phyloP scores from a whole-genome alignment of 2,797 vertebrate genomes.

The Oreochromis mossambicus region DNA sequence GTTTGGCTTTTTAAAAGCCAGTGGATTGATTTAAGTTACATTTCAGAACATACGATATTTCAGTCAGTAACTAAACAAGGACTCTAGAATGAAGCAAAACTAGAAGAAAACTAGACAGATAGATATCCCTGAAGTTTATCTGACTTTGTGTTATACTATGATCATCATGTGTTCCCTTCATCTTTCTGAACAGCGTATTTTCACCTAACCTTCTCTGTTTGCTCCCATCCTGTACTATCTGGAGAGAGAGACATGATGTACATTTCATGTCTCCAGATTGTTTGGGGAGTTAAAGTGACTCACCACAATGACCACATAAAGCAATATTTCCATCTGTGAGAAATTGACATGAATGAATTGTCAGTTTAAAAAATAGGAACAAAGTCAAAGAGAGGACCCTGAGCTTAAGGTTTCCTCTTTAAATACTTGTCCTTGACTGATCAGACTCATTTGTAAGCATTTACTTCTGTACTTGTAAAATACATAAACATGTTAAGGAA shows the following conservation, averaged over 20 bases:
- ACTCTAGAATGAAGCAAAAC: no score
- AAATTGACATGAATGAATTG: background rate
- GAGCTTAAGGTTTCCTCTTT: slow-evolving; percentile 13
- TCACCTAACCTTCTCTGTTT: background rate
- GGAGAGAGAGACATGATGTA: background rate
- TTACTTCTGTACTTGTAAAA: background rate
- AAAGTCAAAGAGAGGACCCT: background rate
- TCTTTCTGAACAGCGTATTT: background rate
- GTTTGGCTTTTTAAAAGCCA: no score
- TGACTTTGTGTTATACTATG: no score
- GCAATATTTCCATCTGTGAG: background rate
- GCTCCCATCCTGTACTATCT: background rate
- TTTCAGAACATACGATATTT: no score
- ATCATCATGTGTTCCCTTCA: no score
- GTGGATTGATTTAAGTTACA: no score
- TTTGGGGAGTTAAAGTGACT: background rate
- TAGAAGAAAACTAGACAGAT: no score
- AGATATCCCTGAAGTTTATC: no score
- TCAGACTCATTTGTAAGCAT: slow-evolving; percentile 7
- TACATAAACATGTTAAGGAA: no score
- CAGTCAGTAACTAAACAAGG: no score
- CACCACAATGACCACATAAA: background rate
- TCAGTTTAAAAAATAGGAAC: background rate
- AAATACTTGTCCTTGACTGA: slow-evolving; percentile 37
- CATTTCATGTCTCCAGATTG: background rate